Percentiles rank a stretch among this genome's conserved stretches.
Conservation (phyloP, 2,888 invertebrate genomes). For the Synergus laeviventris region DNA sequence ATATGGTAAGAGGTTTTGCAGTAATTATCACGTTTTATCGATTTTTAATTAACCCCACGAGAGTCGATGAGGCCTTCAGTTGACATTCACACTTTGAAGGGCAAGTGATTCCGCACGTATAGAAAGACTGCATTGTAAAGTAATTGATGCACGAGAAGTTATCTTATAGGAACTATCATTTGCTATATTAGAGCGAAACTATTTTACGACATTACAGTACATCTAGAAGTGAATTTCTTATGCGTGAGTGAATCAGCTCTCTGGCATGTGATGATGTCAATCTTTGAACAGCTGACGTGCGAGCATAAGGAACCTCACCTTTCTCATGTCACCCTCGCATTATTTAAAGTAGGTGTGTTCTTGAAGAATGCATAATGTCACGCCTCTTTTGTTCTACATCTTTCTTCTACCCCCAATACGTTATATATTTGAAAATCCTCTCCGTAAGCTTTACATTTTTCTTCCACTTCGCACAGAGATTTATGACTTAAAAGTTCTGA, state of each 20-base stretch:
- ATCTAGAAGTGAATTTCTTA: conserved; percentile 41
- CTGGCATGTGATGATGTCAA: conserved; percentile 47
- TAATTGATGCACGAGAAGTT: not conserved
- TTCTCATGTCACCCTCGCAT: conserved; percentile 37
- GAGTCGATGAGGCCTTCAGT: not conserved
- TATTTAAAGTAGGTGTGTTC: conserved; percentile 25
- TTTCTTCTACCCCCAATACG: conserved; percentile 7
- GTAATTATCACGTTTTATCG: not conserved
- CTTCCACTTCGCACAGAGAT: conserved; percentile 8
- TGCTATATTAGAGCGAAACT: conserved; percentile 41
- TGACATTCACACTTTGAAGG: not conserved
- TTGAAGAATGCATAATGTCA: conserved; percentile 32
- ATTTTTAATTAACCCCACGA: not conserved
- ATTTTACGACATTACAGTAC: conserved; percentile 45
- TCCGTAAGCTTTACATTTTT: not conserved
- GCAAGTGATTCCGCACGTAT: not conserved
- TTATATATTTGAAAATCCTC: not conserved
- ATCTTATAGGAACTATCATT: not conserved
- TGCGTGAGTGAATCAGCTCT: conserved; percentile 39
- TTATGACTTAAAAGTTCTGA: not conserved
- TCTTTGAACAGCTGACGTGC: conserved; percentile 40
- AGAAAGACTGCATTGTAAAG: not conserved
- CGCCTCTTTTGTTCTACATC: conserved; percentile 8
- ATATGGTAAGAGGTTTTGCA: not conserved
- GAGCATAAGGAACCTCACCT: conserved; percentile 38